phyloP scores from a whole-genome alignment of 2,888 invertebrate species.

The Andrena haemorrhoa region DNA sequence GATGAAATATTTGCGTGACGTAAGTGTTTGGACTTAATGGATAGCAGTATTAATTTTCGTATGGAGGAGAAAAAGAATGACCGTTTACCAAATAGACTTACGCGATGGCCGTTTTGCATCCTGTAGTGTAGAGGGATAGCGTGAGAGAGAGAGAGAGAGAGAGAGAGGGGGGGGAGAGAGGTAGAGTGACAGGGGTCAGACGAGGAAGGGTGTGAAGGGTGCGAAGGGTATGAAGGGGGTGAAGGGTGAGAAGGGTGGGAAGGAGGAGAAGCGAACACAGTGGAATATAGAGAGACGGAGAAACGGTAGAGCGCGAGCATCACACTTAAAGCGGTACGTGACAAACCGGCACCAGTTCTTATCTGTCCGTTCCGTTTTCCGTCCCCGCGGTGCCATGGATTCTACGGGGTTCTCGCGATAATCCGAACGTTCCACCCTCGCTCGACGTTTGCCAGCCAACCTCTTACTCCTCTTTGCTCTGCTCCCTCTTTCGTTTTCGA shows the following conservation, averaged over 20 bases:
- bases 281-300: slow-evolving; percentile 28
- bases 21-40: no score
- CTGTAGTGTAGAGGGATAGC: no score
- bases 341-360: slow-evolving; percentile 82
- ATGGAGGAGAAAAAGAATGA: background rate
- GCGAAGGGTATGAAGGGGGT: background rate
- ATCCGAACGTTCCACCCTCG: slow-evolving; percentile 80
- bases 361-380: slow-evolving; percentile 78
- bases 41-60: no score
- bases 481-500: slow-evolving; percentile 18
- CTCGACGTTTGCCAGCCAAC: slow-evolving; percentile 75
- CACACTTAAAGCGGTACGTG: slow-evolving; percentile 83
- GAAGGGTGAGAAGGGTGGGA: slow-evolving; percentile 46
- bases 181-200: background rate
- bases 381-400: slow-evolving; percentile 73
- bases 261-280: slow-evolving; percentile 49
- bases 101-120: background rate
- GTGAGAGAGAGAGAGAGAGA: no score
- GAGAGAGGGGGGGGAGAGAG: no score
- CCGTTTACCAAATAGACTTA: background rate
- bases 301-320: slow-evolving; percentile 74
- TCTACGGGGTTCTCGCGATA: slow-evolving; percentile 77
- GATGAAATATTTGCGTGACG: no score
- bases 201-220: slow-evolving; percentile 23
- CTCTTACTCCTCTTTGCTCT: slow-evolving; percentile 53